phyloP scores from a whole-genome alignment of 2,113 vertebrate genomes.

The Xenopus laevis region DNA sequence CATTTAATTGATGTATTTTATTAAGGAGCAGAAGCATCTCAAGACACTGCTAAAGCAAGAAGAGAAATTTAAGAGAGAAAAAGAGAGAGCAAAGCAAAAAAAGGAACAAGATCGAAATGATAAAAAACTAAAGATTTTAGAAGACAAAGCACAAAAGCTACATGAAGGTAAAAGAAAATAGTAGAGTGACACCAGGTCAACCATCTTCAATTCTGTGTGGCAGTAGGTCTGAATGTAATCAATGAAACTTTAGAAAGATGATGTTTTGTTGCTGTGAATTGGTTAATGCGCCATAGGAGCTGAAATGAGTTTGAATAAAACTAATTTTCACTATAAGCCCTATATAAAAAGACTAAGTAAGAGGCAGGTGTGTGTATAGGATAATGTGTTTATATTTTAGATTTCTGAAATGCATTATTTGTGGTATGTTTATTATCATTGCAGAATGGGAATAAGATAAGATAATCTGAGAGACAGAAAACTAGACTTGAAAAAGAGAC shows the following conservation, averaged over 20 bases:
- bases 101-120: constrained; percentile 56
- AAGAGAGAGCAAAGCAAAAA: constrained; percentile 42
- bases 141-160: constrained; percentile 61
- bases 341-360: too few species aligned
- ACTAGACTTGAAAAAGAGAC: constrained; percentile 57
- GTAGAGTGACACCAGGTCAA: too few species aligned
- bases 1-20: background rate
- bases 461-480: constrained; percentile 60
- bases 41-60: constrained; percentile 52
- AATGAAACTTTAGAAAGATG: too few species aligned
- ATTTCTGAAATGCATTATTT: background rate
- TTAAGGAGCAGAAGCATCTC: constrained; percentile 55
- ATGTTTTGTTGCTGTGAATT: too few species aligned
- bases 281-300: too few species aligned
- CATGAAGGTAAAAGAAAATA: constrained; percentile 63
- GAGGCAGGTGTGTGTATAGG: too few species aligned
- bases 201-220: too few species aligned
- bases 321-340: too few species aligned
- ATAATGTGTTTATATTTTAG: too few species aligned
- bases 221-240: too few species aligned
- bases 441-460: constrained; percentile 68
- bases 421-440: constrained; percentile 44
- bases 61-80: constrained; percentile 47
- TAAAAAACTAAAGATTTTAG: constrained; percentile 49
- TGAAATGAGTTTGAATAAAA: too few species aligned